phyloP scores from a whole-genome alignment of 2,888 invertebrate genomes.

The Eupithecia insigniata region DNA sequence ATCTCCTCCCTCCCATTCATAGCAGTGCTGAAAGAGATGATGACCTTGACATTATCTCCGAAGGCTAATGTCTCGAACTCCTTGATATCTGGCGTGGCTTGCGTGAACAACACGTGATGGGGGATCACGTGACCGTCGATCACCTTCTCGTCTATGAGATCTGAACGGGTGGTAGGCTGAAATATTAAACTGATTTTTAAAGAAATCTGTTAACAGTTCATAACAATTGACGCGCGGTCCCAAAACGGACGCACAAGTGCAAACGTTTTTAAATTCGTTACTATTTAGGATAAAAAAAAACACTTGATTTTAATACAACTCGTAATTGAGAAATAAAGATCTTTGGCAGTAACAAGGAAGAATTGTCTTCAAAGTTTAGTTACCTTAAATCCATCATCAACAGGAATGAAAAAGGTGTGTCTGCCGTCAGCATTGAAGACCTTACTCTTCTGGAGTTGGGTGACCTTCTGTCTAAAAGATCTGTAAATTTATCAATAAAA shows the following conservation, averaged over 20 bases:
- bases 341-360: constrained; percentile 38
- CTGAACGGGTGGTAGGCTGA: constrained; percentile 87
- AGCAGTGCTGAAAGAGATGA: constrained; percentile 90
- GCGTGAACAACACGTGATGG: constrained; percentile 92
- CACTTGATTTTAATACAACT: not conserved
- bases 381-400: constrained; percentile 95
- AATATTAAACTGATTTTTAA: constrained; percentile 41
- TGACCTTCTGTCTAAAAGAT: constrained; percentile 90
- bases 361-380: not conserved
- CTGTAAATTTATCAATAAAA: constrained; percentile 70
- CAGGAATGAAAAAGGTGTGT: constrained; percentile 95
- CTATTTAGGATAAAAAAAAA: not conserved
- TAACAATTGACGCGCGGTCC: no score
- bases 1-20: constrained; percentile 86
- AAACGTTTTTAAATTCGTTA: not conserved
- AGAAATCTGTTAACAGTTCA: not conserved
- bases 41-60: constrained; percentile 92
- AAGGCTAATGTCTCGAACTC: constrained; percentile 92
- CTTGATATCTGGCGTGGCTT: constrained; percentile 89
- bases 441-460: constrained; percentile 88
- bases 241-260: not conserved
- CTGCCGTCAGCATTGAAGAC: constrained; percentile 91
- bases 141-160: constrained; percentile 91
- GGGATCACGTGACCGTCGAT: constrained; percentile 96
- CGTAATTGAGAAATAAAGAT: not conserved